phyloP scores from a whole-genome alignment of 2,113 vertebrate species.

The Psilopogon haemacephalus region DNA sequence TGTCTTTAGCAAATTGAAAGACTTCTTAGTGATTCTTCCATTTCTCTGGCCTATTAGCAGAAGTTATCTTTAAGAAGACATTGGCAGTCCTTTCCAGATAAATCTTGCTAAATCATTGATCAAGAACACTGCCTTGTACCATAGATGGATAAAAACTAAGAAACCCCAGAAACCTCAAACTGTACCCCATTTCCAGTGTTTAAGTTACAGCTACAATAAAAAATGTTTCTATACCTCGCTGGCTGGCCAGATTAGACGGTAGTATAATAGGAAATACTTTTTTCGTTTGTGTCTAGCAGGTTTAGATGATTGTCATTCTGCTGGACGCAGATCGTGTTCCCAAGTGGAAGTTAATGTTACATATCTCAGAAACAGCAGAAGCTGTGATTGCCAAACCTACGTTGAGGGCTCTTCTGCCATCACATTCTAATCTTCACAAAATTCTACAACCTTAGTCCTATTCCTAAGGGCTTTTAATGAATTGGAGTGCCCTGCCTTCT shows the following conservation, averaged over 20 bases:
- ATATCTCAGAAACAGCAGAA: background rate
- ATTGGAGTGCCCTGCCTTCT: background rate
- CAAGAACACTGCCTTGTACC: background rate
- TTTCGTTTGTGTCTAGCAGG: background rate
- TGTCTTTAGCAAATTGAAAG: background rate
- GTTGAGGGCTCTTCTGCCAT: background rate
- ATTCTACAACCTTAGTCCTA: background rate
- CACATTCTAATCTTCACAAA: background rate
- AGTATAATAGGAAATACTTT: background rate
- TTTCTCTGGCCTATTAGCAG: background rate
- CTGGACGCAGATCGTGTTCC: background rate
- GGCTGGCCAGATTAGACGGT: background rate
- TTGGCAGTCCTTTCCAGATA: background rate
- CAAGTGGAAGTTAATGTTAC: background rate
- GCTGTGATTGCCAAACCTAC: background rate
- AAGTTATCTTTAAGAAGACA: background rate
- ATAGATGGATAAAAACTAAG: background rate
- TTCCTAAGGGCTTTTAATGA: background rate
- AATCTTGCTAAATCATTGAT: background rate
- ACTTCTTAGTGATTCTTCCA: background rate
- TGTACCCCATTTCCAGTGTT: background rate
- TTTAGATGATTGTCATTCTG: background rate
- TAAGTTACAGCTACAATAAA: background rate
- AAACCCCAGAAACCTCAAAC: background rate
- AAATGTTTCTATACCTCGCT: background rate